These are phyloP conservation scores for Ellobium chinense DNA, from an alignment of 2,888 invertebrate species.

Conservation along the genomic window DNA sequence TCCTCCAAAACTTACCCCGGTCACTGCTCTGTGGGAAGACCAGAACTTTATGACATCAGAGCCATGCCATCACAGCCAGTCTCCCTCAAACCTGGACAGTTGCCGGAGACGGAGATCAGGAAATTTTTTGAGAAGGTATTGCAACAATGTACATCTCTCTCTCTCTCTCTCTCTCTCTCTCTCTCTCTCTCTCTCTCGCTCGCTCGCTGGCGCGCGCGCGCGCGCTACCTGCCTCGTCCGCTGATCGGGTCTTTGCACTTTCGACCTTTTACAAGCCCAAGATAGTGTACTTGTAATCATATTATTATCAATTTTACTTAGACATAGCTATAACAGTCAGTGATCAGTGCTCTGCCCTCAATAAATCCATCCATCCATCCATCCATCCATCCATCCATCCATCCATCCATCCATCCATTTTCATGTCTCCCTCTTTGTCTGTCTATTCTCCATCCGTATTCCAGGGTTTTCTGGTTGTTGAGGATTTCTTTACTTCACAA, in stretches of 20 bases:
- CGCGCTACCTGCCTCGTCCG: too few relatives aligned
- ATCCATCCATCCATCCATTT: background rate
- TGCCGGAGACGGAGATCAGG: background rate
- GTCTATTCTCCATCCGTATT: too few relatives aligned
- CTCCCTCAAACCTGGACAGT: background rate
- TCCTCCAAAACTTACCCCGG: background rate
- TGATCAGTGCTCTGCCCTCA: too few relatives aligned
- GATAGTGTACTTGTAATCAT: too few relatives aligned
- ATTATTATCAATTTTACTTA: too few relatives aligned
- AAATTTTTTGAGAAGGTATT: conserved; percentile 12
- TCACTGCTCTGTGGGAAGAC: background rate
- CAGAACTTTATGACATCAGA: background rate
- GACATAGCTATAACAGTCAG: too few relatives aligned
- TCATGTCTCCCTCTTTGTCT: background rate
- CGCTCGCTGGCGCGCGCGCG: too few relatives aligned
- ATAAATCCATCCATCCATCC: background rate
- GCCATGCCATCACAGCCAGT: conserved; percentile 9
- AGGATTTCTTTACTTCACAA: conserved; percentile 8
- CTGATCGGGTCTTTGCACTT: too few relatives aligned
- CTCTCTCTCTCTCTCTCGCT: background rate
- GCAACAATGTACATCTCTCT: background rate
- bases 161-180: background rate
- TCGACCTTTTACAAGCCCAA: too few relatives aligned
- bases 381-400: background rate
- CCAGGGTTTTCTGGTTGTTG: conserved; percentile 23